These are phyloP conservation scores for Miichthys miiuy DNA, from an alignment of 2,797 vertebrate genomes.

Conservation along the genomic window DNA sequence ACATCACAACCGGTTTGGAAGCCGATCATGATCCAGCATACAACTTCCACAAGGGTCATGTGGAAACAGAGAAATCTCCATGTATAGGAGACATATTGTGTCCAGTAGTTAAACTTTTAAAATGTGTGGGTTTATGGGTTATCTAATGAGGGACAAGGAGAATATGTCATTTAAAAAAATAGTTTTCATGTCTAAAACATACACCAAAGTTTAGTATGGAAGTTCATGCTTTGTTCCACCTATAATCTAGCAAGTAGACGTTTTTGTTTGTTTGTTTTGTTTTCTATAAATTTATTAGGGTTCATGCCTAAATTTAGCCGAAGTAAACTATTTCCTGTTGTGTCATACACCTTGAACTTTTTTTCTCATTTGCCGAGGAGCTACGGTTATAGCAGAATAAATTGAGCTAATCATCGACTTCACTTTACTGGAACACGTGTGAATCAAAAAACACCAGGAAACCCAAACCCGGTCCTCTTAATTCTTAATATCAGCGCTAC, in stretches of 20 bases:
- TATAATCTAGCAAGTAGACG: too few species aligned
- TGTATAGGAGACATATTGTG: not conserved
- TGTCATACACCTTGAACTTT: not conserved
- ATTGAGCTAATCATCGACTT: not conserved
- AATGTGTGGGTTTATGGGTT: too few species aligned
- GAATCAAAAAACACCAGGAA: slow-evolving; percentile 56
- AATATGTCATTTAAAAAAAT: not conserved
- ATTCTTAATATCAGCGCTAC: slow-evolving; percentile 65
- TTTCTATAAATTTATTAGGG: not conserved
- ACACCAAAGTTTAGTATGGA: not conserved
- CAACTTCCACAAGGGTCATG: not conserved
- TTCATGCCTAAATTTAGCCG: not conserved
- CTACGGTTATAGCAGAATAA: not conserved
- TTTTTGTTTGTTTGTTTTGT: too few species aligned
- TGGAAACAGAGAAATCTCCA: not conserved
- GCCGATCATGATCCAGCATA: not conserved
- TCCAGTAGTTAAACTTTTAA: not conserved
- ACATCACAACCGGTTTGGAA: not conserved
- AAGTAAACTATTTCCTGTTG: not conserved
- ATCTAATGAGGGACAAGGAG: not conserved
- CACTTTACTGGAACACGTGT: slow-evolving; percentile 48
- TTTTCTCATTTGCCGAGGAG: not conserved
- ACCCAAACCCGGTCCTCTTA: slow-evolving; percentile 54
- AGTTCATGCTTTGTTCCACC: too few species aligned
- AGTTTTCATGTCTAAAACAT: not conserved